Base-by-base conservation (phyloP, 2,113 vertebrate genomes). In the Pyxicephalus adspersus region DNA sequence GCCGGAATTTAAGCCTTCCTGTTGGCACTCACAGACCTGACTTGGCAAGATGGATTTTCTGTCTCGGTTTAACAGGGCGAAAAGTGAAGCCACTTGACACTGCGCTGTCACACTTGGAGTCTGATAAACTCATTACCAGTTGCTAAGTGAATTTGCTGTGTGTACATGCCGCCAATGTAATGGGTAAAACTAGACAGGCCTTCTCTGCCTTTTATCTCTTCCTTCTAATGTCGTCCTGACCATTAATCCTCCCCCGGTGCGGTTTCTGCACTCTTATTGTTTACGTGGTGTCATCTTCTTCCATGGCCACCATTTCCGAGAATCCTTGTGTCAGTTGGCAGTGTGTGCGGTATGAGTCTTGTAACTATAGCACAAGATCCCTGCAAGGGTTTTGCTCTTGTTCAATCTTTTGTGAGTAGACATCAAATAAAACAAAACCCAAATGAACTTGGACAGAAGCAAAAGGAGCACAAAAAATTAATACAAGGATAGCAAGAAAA, bases 41-140 rank as follows among this genome's bases (percentile, higher is more conserved):
- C 78, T 17, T 11, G 51, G 20, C 58, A 54, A 58, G 23, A 81
- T 81, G 29, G 70, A 81, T 75, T 81, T 81, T 65, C 70, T 74
- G 79, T 81, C 79, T 18, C 64, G n/a, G 51, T 81, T 72, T 26
- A 81, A 81, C 61, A 64, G 61, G 68, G 8, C 29, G 26, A 34
- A 60, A 65, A 55, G 29, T 6, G 22, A 17, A 55, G 60, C 60
- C 79, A 28, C 79, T 81, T 81, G 79, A 74, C 61, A 75, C 23
- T 65, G 60, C 23, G 20, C 61, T 74, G 79, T 34, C 70, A 74
- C 50, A 38, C 51, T 64, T 38, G 18, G 25, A 52, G 70, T 22
- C 22, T 34, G 45, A 81, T 74, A 81, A 81, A 81, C 45, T 57
- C 78, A 81, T 81, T 81, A 61, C 31, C 57, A 45, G 73, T 63